Evolutionary conservation across 92 coral and sea anemone species (phyloP).

Genomic region (Parazoanthus swiftii): DNA sequence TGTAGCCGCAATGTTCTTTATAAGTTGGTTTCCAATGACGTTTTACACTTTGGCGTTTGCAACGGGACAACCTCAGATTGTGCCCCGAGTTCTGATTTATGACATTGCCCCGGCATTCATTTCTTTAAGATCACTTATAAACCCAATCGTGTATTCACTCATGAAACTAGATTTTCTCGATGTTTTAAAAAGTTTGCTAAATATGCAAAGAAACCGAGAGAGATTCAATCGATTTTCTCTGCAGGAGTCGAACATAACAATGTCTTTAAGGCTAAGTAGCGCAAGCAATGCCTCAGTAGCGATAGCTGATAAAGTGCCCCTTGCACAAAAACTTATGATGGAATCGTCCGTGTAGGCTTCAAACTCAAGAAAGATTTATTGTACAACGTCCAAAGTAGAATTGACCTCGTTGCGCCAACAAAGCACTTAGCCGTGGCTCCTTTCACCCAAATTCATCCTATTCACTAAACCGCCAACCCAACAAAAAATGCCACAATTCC

Average conservation of each 20-base stretch:
- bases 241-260: slow-evolving; percentile 3
- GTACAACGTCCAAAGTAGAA: background rate
- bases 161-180: slow-evolving; percentile 33
- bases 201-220: background rate
- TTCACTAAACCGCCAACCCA: too few species aligned
- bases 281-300: slow-evolving; percentile 28
- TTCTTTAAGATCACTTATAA: slow-evolving; percentile 21
- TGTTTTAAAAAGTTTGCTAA: slow-evolving; percentile 12
- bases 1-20: slow-evolving; percentile 30
- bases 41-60: slow-evolving; percentile 37
- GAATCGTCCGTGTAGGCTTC: slow-evolving; percentile 23
- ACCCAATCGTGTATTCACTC: slow-evolving; percentile 31
- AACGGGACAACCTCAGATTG: slow-evolving; percentile 13
- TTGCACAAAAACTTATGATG: background rate
- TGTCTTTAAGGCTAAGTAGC: slow-evolving; percentile 11
- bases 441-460: too few species aligned
- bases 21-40: slow-evolving; percentile 35
- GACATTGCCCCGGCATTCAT: slow-evolving; percentile 38
- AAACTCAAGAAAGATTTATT: too few species aligned
- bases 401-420: too few species aligned
- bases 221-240: background rate
- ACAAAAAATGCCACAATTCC: too few species aligned
- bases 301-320: background rate
- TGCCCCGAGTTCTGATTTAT: slow-evolving; percentile 24
- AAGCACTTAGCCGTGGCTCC: too few species aligned